Percentiles rank a stretch among this genome's conserved stretches.
Evolutionary conservation across 2,797 vertebrate genomes (phyloP).

Genomic region (Coccyzus lansbergi): DNA sequence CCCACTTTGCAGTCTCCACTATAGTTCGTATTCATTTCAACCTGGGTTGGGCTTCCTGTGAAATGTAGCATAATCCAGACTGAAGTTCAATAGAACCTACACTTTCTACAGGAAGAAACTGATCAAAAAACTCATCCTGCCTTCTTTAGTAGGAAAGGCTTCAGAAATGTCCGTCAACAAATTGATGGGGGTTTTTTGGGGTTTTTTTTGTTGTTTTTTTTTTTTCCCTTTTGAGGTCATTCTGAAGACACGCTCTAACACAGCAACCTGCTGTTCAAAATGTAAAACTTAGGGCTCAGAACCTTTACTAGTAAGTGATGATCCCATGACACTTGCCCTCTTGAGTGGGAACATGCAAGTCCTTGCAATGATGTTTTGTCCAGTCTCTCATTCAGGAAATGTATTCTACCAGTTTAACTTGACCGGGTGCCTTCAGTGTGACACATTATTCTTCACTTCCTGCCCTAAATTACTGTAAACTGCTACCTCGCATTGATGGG

Average conservation of each 20-base stretch:
- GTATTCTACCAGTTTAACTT: not conserved
- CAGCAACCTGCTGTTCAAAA: not conserved
- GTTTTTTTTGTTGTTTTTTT: not conserved
- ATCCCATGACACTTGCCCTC: not conserved
- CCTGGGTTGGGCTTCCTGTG: slow-evolving; percentile 61
- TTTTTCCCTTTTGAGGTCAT: not conserved
- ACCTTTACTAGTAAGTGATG: not conserved
- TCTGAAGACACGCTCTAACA: not conserved
- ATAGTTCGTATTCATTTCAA: slow-evolving; percentile 46
- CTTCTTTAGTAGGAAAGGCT: slow-evolving; percentile 29
- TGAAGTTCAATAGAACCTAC: slow-evolving; percentile 67
- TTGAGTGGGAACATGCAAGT: accelerated
- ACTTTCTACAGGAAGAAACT: slow-evolving; percentile 63
- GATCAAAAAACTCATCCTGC: slow-evolving; percentile 18
- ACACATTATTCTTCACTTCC: not conserved
- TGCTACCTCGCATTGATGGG: not conserved
- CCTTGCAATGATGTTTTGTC: slow-evolving; percentile 1
- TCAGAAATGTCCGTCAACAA: not conserved
- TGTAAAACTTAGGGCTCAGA: not conserved
- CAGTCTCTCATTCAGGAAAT: not conserved
- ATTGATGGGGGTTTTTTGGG: too few relatives aligned
- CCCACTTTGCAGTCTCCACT: slow-evolving; percentile 54
- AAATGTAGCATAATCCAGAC: slow-evolving; percentile 44
- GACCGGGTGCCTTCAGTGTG: not conserved
- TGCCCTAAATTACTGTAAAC: not conserved